Percentiles rank a stretch among this genome's conserved stretches.
These are phyloP conservation scores for Bettongia penicillata DNA, from an alignment of 2,113 vertebrate species.

Conservation along the genomic window DNA sequence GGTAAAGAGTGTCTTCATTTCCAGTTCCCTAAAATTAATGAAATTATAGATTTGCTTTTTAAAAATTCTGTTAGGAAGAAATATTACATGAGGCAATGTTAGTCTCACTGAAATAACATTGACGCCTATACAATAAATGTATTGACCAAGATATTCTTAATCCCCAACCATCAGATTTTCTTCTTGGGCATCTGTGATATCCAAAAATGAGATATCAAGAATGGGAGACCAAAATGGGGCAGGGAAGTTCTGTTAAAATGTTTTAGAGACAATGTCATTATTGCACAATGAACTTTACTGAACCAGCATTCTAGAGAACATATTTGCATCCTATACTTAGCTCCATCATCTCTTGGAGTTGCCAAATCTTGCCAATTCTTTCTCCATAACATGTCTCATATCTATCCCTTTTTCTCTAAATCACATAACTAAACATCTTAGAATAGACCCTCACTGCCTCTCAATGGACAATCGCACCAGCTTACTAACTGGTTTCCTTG, in stretches of 20 bases:
- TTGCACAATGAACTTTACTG: background rate
- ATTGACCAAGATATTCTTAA: background rate
- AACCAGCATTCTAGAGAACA: background rate
- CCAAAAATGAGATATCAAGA: background rate
- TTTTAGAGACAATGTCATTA: background rate
- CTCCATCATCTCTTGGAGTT: background rate
- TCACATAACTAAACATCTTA: background rate
- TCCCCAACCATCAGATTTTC: background rate
- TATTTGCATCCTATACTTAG: background rate
- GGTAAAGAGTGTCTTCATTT: background rate
- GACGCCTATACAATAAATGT: background rate
- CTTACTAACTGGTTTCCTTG: no score
- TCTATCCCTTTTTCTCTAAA: background rate
- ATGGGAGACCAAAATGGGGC: background rate
- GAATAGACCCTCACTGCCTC: background rate
- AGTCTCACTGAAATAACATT: background rate
- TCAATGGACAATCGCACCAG: no score
- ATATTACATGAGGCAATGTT: background rate
- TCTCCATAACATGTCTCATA: background rate
- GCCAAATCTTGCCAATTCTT: background rate
- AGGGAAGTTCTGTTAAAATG: background rate
- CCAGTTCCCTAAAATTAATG: background rate
- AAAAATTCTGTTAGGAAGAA: background rate
- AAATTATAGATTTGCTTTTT: background rate
- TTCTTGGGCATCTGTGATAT: background rate